A percentile compares a stretch with the other conserved stretches of the same genome.
Evolutionary conservation across 2,113 vertebrate species (phyloP).

Genomic region (Nycticorax nycticorax): DNA sequence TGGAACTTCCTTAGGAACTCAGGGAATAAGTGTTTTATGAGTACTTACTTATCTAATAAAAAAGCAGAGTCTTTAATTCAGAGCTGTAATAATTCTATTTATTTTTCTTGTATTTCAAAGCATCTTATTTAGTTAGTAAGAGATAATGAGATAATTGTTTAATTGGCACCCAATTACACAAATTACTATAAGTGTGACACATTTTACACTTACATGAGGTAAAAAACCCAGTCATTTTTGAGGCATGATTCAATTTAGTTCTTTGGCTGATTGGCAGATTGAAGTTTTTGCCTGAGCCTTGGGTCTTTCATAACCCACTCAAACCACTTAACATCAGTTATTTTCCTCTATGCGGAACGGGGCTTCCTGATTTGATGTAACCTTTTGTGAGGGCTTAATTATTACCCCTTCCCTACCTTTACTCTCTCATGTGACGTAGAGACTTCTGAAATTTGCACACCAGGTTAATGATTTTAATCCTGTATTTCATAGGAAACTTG

Average conservation of each 20-base stretch:
- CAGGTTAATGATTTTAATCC: background rate
- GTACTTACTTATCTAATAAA: background rate
- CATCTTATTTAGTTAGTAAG: constrained; percentile 5
- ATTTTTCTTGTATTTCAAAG: constrained; percentile 25
- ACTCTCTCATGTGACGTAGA: background rate
- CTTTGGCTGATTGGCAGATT: background rate
- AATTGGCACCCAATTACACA: constrained; percentile 5
- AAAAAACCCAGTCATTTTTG: background rate
- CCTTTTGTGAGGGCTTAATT: background rate
- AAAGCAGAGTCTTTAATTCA: background rate
- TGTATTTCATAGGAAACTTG: background rate
- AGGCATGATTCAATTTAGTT: background rate
- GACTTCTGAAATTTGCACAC: background rate
- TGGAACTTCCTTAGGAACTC: background rate
- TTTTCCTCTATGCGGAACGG: background rate
- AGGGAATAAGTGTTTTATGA: background rate
- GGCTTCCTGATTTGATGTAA: background rate
- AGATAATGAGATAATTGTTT: constrained; percentile 52
- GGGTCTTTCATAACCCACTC: background rate
- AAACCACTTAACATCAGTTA: background rate
- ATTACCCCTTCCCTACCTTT: background rate
- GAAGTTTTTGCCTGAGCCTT: background rate
- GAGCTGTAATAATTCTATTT: background rate
- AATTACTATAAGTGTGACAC: background rate
- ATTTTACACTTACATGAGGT: background rate